These are phyloP conservation scores for Dinothrombium tinctorium DNA, from an alignment of 1,140 invertebrate species.

Conservation along the genomic window DNA sequence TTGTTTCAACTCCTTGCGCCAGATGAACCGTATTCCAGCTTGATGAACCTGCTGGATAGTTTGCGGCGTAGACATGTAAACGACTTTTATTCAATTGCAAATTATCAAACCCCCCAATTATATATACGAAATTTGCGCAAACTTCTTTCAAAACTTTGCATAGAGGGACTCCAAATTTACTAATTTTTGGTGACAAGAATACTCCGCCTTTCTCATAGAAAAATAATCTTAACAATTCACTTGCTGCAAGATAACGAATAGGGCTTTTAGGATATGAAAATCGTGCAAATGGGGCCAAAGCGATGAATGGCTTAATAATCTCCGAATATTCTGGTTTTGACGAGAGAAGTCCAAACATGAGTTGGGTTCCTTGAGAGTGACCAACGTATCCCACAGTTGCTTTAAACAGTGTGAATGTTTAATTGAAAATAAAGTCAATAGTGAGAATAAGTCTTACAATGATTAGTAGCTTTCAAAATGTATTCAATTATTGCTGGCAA, in stretches of 20 bases:
- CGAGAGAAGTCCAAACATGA: conserved; percentile 34
- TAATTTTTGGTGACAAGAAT: neutral
- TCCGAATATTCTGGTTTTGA: conserved; percentile 35
- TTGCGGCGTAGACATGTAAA: neutral
- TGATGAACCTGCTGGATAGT: neutral
- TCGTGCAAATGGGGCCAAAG: conserved; percentile 40
- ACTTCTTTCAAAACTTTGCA: neutral
- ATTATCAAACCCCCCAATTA: neutral
- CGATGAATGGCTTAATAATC: conserved; percentile 28
- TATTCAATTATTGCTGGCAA: too few species aligned
- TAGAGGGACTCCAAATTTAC: neutral
- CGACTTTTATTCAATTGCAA: neutral
- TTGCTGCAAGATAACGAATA: neutral
- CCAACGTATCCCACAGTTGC: conserved; percentile 26
- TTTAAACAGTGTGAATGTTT: neutral
- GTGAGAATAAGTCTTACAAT: conserved; percentile 18
- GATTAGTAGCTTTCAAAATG: conserved; percentile 26
- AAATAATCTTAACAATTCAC: neutral
- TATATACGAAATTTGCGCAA: neutral
- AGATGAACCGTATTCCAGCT: neutral
- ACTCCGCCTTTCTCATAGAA: neutral
- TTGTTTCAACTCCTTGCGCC: neutral
- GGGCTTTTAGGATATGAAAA: neutral
- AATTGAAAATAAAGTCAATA: neutral
- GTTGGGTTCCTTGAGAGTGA: conserved; percentile 38